Evolutionary conservation across 2,888 invertebrate species (phyloP).

Genomic region (Caenorhabditis auriculariae): DNA sequence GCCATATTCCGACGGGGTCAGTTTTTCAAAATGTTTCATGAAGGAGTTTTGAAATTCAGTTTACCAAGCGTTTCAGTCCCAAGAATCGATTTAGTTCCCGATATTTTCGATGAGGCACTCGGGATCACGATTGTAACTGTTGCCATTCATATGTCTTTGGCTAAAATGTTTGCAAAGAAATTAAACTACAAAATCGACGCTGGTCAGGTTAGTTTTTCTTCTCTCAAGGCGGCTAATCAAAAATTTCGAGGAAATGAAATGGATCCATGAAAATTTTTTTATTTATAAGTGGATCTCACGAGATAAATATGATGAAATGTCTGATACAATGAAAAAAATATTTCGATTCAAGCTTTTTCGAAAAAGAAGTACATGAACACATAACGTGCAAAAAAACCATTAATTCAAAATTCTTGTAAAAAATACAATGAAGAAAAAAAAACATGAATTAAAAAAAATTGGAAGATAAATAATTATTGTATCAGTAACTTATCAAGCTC

Average conservation of each 20-base stretch:
- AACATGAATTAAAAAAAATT: background rate
- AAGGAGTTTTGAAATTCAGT: constrained; percentile 17
- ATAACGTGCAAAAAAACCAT: background rate
- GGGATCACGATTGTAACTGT: constrained; percentile 66
- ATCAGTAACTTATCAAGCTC: no score
- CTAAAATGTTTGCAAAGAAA: constrained; percentile 67
- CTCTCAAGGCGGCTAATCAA: no score
- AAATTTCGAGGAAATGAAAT: no score
- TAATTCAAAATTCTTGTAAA: background rate
- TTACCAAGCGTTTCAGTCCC: constrained; percentile 52
- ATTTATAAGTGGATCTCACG: no score
- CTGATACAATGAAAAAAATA: no score
- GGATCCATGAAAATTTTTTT: no score
- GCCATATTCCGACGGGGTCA: constrained; percentile 65
- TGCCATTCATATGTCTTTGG: constrained; percentile 67
- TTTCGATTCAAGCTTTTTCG: no score
- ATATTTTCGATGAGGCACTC: constrained; percentile 63
- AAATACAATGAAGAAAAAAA: background rate
- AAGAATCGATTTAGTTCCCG: constrained; percentile 35
- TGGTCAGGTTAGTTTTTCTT: constrained; percentile 67
- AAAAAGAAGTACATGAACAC: no score
- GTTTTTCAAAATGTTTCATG: background rate
- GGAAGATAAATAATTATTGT: no score
- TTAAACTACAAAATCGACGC: constrained; percentile 66
- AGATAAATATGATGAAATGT: no score